Base-by-base conservation (phyloP, 2,113 vertebrate species). In the Siniperca knerii region DNA sequence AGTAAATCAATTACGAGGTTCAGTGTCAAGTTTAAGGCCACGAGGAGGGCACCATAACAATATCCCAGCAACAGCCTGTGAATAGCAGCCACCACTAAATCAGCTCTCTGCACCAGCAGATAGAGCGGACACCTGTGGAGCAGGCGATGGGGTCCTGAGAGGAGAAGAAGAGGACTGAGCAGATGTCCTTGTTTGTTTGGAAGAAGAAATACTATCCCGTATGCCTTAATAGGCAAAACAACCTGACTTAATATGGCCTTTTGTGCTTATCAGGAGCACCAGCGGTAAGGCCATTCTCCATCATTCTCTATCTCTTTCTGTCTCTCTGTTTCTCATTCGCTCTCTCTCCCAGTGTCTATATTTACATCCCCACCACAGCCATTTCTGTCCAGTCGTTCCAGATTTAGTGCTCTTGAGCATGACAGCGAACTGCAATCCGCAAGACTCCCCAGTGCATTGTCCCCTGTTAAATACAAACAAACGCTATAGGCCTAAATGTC, bases 1-100 rank as follows among this genome's bases (percentile, higher is more conserved):
- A 60, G 81, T 78, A 92, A 94, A 92, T 94, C 94, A 93, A 94
- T 94, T 93, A 92, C 83, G 42, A 81, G 93, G 85, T 90, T 93
- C 88, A 90, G 83, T 92, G 91, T 94, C 85, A 92, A 89, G 79
- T 77, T 88, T 81, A 90, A 92, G 92, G 88, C 86, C 90, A 72
- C 1, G 20, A 73, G 75, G 86, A 89, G 87, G 87, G 82, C 85
- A 83, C 85, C 74, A 70, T 87, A 69, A 87, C 90, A 86, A 87
- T 79, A 83, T 84, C 81, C 86, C 79, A 50, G 84, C 74, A 73
- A 75, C 75, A 68, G 91, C 80, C 91, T 81, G 81, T 88, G 90
- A 86, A 88, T 79, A 82, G 61, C 65, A 86, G 65, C 77, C 57
- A 16, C 69, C 79, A 25, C 74, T 90, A 89, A 91, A 90, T 92